Base-by-base conservation (phyloP, 2,888 invertebrate species). In the Limenitis camilla region DNA sequence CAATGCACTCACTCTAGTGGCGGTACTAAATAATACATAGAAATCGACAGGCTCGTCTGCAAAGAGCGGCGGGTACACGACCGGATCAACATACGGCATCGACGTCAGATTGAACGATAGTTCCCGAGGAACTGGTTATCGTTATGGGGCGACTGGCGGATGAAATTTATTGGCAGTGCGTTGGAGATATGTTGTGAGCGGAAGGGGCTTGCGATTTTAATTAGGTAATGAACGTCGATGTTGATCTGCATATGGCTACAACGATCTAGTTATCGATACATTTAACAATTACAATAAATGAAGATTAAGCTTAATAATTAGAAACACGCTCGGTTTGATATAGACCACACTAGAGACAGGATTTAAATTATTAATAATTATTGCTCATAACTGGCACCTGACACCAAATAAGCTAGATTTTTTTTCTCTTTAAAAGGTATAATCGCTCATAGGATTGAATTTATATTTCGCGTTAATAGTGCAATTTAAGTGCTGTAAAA, bases 161-260 rank as follows among this genome's bases (percentile, higher is more conserved):
- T 84, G 85, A 86, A 86, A 87, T 87, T 87, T 87, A 87, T 87
- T 86, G 84, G 84, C 84, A 85, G 81, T 76, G 82, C 82, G 78
- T 72, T 79, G 84, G 85, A 87, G 87, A 87, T 86, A 86, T 87
- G 87, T 86, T 83, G 86, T 87, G 83, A 81, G 81, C 85, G 87
- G 87, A 86, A 86, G 86, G 84, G 86, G 81, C 76, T 81, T 81
- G 85, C 86, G 83, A 85, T 86, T 87, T 87, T 87, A 87, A 86
- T 87, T 87, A 87, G 87, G 87, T 85, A 86, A 87, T 87, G 85
- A 85, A 87, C 82, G 87, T 87, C 86, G 85, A 86, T 84, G 83
- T 81, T 79, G 85, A 87, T 87, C 85, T 86, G 85, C 85, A 85
- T 85, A 85, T 86, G 82, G 83, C 74, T 79, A 79, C 78, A 81